Conservation (phyloP, 2,888 invertebrate genomes). For the Asteroscopus sphinx region DNA sequence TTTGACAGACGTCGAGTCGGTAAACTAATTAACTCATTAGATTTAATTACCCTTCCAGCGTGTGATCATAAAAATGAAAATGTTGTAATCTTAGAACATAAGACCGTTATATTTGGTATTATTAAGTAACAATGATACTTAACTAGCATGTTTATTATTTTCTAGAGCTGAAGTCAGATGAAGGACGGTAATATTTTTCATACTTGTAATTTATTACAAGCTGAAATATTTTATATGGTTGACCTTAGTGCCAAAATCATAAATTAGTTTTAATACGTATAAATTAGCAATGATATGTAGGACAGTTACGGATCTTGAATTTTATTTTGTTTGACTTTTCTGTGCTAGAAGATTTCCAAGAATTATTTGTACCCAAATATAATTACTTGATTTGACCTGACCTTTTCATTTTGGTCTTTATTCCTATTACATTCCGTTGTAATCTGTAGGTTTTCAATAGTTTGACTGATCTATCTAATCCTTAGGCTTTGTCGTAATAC, state of each 20-base stretch:
- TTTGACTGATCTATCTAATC: neutral
- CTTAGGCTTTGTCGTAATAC: too few relatives aligned
- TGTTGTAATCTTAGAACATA: slow-evolving; percentile 26
- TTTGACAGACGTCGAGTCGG: slow-evolving; percentile 31
- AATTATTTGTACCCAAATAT: too few relatives aligned
- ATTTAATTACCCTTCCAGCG: slow-evolving; percentile 36
- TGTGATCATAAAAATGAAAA: slow-evolving; percentile 20
- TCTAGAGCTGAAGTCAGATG: slow-evolving; percentile 15
- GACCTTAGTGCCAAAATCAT: slow-evolving; percentile 33
- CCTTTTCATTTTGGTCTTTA: too few relatives aligned
- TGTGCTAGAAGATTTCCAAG: too few relatives aligned
- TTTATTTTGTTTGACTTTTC: too few relatives aligned
- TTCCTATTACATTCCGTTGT: too few relatives aligned
- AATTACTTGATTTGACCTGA: too few relatives aligned
- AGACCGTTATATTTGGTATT: slow-evolving; percentile 12
- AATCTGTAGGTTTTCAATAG: too few relatives aligned
- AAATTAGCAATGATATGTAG: too few relatives aligned
- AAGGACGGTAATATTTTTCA: slow-evolving; percentile 26
- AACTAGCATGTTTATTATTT: slow-evolving; percentile 9
- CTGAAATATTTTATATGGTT: slow-evolving; percentile 23
- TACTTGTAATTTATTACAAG: slow-evolving; percentile 28
- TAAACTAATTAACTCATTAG: slow-evolving; percentile 48
- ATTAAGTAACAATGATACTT: slow-evolving; percentile 24
- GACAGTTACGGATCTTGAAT: too few relatives aligned
- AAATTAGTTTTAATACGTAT: slow-evolving; percentile 12